Conservation (phyloP, 2,888 invertebrate genomes). For the Euplexia lucipara region DNA sequence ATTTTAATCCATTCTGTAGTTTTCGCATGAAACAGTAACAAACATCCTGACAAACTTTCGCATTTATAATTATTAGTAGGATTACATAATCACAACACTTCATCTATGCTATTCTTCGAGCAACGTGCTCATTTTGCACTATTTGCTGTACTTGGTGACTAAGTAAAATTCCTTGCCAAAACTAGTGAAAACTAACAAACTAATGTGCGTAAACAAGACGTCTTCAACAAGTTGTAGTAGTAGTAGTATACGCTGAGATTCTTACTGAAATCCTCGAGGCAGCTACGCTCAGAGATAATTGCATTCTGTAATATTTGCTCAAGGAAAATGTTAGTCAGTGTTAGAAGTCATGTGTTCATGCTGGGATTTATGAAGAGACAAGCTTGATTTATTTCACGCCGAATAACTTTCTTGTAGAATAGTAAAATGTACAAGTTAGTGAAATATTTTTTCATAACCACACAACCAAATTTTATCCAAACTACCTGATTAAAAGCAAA, state of each 20-base stretch:
- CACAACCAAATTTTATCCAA: too few species aligned
- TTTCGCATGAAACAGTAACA: too few species aligned
- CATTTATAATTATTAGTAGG: too few species aligned
- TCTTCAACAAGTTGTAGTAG: slow-evolving; percentile 28
- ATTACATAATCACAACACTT: background rate
- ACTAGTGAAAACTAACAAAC: slow-evolving; percentile 1
- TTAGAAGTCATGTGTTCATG: slow-evolving; percentile 3
- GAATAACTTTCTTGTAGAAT: background rate
- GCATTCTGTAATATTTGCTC: slow-evolving; percentile 21
- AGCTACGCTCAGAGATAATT: slow-evolving; percentile 28
- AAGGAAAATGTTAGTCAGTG: slow-evolving; percentile 2
- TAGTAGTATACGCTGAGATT: slow-evolving; percentile 3
- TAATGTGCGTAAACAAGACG: slow-evolving; percentile 7
- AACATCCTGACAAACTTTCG: too few species aligned
- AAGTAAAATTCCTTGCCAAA: slow-evolving; percentile 11
- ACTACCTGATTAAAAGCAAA: too few species aligned
- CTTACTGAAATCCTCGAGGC: background rate
- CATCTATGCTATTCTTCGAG: background rate
- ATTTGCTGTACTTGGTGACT: background rate
- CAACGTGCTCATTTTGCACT: background rate
- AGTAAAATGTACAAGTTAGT: too few species aligned
- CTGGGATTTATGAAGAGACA: slow-evolving; percentile 1
- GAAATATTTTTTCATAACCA: too few species aligned
- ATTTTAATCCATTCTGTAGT: too few species aligned
- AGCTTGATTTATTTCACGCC: slow-evolving; percentile 5